These are phyloP conservation scores for Ictalurus punctatus DNA, from an alignment of 2,113 vertebrate genomes.

Conservation along the genomic window DNA sequence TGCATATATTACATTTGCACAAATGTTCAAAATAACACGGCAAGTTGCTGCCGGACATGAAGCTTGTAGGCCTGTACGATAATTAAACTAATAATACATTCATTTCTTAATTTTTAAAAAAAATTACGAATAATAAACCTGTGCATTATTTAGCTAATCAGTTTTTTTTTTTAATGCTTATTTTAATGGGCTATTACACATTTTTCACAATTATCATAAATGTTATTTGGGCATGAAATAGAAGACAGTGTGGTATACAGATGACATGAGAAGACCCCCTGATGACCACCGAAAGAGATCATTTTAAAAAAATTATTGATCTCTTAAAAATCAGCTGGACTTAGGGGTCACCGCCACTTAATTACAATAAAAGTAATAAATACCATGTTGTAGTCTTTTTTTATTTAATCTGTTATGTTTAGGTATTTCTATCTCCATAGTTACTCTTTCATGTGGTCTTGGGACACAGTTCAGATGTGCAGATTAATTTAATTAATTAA, in stretches of 20 bases:
- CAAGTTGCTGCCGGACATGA: neutral
- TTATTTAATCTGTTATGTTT: neutral
- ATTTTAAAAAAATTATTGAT: neutral
- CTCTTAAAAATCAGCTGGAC: neutral
- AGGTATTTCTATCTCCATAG: neutral
- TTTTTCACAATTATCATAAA: neutral
- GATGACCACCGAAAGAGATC: neutral
- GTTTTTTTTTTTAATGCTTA: neutral
- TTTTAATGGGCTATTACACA: neutral
- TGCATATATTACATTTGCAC: neutral
- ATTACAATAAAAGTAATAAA: neutral
- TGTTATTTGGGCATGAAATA: neutral
- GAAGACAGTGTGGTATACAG: neutral
- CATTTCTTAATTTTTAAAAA: neutral
- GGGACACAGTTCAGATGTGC: neutral
- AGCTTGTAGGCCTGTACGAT: neutral
- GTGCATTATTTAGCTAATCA: neutral
- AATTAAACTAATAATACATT: neutral
- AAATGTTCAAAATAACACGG: neutral
- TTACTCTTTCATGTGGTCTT: neutral
- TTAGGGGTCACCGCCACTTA: neutral
- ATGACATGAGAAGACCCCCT: neutral
- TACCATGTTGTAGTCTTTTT: neutral
- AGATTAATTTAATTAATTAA: too few species aligned
- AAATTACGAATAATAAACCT: neutral